These are phyloP conservation scores for Terebella lapidaria DNA, from an alignment of 2,888 invertebrate genomes.

Conservation along the genomic window DNA sequence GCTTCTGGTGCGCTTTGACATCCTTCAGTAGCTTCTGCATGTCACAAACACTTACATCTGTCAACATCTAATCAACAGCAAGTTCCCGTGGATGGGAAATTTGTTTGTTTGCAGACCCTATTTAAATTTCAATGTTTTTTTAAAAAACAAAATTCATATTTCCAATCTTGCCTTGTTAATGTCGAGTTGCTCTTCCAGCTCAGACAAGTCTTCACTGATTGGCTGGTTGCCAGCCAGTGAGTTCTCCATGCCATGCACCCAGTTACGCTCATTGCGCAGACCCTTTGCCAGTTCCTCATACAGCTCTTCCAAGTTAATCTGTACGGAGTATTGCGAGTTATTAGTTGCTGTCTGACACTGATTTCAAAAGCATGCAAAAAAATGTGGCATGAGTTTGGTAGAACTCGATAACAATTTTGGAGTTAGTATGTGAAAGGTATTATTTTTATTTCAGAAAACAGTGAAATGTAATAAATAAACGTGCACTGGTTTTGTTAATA, in stretches of 20 bases:
- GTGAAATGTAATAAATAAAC: too few species aligned
- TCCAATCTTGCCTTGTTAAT: slow-evolving; percentile 11
- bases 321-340: background rate
- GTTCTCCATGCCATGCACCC: slow-evolving; percentile 80
- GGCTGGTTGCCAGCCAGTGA: slow-evolving; percentile 79
- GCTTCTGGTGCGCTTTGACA: slow-evolving; percentile 40
- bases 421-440: too few species aligned
- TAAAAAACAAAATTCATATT: background rate
- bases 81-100: too few species aligned
- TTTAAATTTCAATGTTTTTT: too few species aligned
- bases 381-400: too few species aligned
- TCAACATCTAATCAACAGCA: too few species aligned
- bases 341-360: background rate
- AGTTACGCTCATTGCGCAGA: slow-evolving; percentile 61
- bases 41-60: background rate
- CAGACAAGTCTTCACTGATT: slow-evolving; percentile 79
- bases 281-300: slow-evolving; percentile 23
- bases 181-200: slow-evolving; percentile 59
- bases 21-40: slow-evolving; percentile 25
- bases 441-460: too few species aligned
- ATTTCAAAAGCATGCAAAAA: too few species aligned
- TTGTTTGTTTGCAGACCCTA: too few species aligned
- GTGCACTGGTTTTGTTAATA: too few species aligned
- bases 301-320: slow-evolving; percentile 23
- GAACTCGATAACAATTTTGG: too few species aligned